Percentiles rank a stretch among this genome's conserved stretches.
Conservation (phyloP, 2,888 invertebrate species). For the Hyalella azteca region DNA sequence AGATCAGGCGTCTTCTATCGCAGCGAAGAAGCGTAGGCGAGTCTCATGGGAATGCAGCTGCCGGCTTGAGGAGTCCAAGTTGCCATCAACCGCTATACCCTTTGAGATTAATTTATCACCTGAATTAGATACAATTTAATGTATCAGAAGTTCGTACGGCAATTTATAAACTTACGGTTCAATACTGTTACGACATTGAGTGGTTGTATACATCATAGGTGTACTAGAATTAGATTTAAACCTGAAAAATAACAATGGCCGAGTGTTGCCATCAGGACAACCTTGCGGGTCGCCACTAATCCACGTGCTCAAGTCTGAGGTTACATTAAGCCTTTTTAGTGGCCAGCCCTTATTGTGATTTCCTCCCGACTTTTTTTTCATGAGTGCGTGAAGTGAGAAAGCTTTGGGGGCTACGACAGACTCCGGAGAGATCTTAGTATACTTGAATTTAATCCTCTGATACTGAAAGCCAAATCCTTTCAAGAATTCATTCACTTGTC, state of each 20-base stretch:
- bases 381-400: slow-evolving; percentile 3
- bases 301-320: slow-evolving; percentile 35
- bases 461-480: not conserved
- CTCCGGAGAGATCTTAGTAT: not conserved
- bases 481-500: not conserved
- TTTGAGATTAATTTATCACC: too few species aligned
- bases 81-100: not conserved
- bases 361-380: not conserved
- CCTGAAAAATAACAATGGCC: too few species aligned
- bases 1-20: not conserved
- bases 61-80: not conserved
- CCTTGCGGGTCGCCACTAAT: not conserved
- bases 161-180: too few species aligned
- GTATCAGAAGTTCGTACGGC: too few species aligned
- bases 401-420: not conserved
- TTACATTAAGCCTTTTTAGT: slow-evolving; percentile 36
- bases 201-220: too few species aligned
- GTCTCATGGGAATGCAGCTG: slow-evolving; percentile 33
- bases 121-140: too few species aligned
- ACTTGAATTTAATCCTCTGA: not conserved
- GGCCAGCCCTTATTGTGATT: slow-evolving; percentile 27
- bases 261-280: not conserved
- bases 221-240: too few species aligned
- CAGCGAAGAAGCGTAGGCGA: slow-evolving; percentile 17
- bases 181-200: too few species aligned